Evolutionary conservation across 92 coral and sea anemone species (phyloP).

Genomic region (Blastomussa wellsi): DNA sequence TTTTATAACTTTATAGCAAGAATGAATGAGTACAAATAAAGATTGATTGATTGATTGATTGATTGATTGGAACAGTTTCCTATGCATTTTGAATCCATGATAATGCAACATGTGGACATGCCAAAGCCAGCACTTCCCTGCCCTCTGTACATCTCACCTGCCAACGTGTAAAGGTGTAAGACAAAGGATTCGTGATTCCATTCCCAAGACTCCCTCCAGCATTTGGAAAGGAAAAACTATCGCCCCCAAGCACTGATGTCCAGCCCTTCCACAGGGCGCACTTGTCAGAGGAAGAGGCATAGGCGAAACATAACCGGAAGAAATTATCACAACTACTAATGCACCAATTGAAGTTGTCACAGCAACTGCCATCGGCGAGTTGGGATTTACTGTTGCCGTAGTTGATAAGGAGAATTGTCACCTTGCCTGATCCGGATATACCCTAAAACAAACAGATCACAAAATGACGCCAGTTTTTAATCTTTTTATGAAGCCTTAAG

Average conservation of each 20-base stretch:
- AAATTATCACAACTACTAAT: slow-evolving; percentile 64
- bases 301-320: slow-evolving; percentile 63
- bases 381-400: slow-evolving; percentile 53
- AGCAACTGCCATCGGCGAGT: slow-evolving; percentile 57
- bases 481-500: background rate
- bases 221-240: slow-evolving; percentile 49
- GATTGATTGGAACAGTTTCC: background rate
- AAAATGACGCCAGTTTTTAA: background rate
- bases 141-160: slow-evolving; percentile 36
- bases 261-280: slow-evolving; percentile 52
- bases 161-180: slow-evolving; percentile 54
- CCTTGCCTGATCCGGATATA: slow-evolving; percentile 44
- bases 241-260: slow-evolving; percentile 61
- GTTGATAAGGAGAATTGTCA: slow-evolving; percentile 54
- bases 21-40: no score
- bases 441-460: background rate
- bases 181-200: slow-evolving; percentile 60
- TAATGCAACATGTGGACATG: background rate
- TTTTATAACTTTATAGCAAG: no score
- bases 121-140: background rate
- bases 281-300: slow-evolving; percentile 22
- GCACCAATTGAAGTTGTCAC: slow-evolving; percentile 55
- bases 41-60: no score
- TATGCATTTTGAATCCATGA: background rate
- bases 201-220: slow-evolving; percentile 55